Evolutionary conservation across 2,113 vertebrate species (phyloP).

Genomic region (Eulacestoma nigropectus): DNA sequence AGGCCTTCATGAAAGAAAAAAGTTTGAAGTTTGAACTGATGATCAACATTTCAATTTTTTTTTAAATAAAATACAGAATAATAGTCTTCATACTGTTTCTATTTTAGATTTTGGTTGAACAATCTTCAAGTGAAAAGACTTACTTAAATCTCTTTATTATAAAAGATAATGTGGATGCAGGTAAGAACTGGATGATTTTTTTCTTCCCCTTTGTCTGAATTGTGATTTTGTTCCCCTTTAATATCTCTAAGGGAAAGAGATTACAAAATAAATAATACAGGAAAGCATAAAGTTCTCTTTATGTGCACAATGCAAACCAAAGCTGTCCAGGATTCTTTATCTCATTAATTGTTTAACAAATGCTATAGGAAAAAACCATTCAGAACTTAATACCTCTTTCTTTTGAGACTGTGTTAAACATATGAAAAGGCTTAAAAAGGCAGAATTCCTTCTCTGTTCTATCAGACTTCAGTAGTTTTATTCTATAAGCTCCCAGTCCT

Average conservation of each 20-base stretch:
- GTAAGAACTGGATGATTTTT: slow-evolving; percentile 57
- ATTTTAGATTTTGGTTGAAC: slow-evolving; percentile 77
- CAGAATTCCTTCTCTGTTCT: not conserved
- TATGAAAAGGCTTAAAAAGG: not conserved
- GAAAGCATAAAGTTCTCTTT: not conserved
- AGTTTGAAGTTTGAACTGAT: not conserved
- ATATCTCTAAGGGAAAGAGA: not conserved
- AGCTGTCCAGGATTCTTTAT: not conserved
- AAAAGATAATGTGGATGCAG: slow-evolving; percentile 72
- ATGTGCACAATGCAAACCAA: not conserved
- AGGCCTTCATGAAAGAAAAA: not conserved
- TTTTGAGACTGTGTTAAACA: not conserved
- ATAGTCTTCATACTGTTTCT: not conserved
- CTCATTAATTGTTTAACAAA: not conserved
- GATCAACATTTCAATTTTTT: not conserved
- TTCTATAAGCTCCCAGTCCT: not conserved
- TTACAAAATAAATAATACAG: not conserved
- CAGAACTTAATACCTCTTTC: not conserved
- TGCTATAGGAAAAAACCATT: not conserved
- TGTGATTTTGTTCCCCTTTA: not conserved
- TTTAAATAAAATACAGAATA: not conserved
- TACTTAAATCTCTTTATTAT: slow-evolving; percentile 81
- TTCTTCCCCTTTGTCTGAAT: not conserved
- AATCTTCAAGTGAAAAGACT: slow-evolving; percentile 66
- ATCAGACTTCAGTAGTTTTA: not conserved